Base-by-base conservation (phyloP, 2,888 invertebrate genomes). In the Nomada ruficornis region DNA sequence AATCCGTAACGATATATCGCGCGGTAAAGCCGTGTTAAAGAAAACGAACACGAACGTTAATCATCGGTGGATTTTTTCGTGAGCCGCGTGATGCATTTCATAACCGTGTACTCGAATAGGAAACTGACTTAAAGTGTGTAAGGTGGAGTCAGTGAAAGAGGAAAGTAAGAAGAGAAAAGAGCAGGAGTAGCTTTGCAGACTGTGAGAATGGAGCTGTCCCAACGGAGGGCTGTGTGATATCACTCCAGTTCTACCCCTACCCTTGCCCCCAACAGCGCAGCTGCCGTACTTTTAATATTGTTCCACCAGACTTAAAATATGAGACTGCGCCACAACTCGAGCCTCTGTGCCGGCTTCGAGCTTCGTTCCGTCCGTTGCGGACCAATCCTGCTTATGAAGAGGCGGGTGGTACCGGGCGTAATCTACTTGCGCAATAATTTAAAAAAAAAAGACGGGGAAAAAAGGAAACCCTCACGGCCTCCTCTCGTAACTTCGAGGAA, bases 221-320 rank as follows among this genome's bases (percentile, higher is more conserved):
- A 85, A 69, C 63, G 86, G 84, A 88, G 82, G 74, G 77, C 84
- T 83, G 84, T 73, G 87, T 80, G 83, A 89, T 89, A 87, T 89
- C 86, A 83, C 83, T 83, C 77, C 81, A 80, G 77, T 88, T 71
- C 81, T 68, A 69, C 71, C 80, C 82, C 82, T 69, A 59, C 74
- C 62, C 50, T 68, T 63, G 50, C 77, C 64, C 36, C 75, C 79
- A 80, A 81, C 87, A 85, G 89, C 86, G 83, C 91, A 89, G 90
- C 90, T 90, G 90, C 90, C 90, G 90, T 90, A 90, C 91, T 90
- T 91, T 90, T 90, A 90, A 90, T 90, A 90, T 90, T 90, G 91
- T 90, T 90, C 89, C 85, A 88, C 84, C 84, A 84, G 91, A 89
- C 87, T 88, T 90, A 90, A 90, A 90, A 91, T 90, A 90, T 89